Evolutionary conservation across 2,888 invertebrate genomes (phyloP).

Genomic region (Cephus pulcher): DNA sequence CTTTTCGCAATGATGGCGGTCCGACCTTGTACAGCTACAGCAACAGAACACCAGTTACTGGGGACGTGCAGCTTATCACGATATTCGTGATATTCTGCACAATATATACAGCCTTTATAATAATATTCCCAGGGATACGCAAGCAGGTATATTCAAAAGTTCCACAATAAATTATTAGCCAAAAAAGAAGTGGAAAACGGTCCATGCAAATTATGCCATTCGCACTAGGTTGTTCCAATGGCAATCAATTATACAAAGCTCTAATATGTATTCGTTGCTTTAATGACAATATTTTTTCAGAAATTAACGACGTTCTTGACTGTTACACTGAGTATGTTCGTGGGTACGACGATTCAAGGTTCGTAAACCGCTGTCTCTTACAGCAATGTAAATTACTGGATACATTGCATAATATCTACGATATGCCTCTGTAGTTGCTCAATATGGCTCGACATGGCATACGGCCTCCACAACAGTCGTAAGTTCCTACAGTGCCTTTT

Average conservation of each 20-base stretch:
- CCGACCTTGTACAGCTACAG: conserved; percentile 96
- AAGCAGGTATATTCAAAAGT: conserved; percentile 79
- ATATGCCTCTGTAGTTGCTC: conserved; percentile 75
- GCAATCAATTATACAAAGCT: neutral
- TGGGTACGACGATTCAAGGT: conserved; percentile 94
- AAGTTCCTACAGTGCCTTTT: conserved; percentile 92
- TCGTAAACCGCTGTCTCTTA: conserved; percentile 63
- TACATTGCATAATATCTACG: conserved; percentile 10
- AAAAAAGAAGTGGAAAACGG: neutral
- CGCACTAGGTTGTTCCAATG: neutral
- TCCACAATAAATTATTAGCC: neutral
- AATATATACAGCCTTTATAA: conserved; percentile 92
- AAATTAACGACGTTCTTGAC: conserved; percentile 92
- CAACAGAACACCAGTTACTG: conserved; percentile 95
- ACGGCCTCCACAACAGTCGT: conserved; percentile 84
- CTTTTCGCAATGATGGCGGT: conserved; percentile 96
- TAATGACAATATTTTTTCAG: conserved; percentile 71
- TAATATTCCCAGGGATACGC: conserved; percentile 95
- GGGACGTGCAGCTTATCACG: conserved; percentile 89
- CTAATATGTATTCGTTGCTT: neutral
- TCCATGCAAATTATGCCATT: neutral
- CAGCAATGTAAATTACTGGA: conserved; percentile 7
- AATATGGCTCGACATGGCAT: conserved; percentile 94
- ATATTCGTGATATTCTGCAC: conserved; percentile 90
- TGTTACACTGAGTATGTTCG: conserved; percentile 91